Base-by-base conservation (phyloP, 2,797 vertebrate species). In the Falco biarmicus region DNA sequence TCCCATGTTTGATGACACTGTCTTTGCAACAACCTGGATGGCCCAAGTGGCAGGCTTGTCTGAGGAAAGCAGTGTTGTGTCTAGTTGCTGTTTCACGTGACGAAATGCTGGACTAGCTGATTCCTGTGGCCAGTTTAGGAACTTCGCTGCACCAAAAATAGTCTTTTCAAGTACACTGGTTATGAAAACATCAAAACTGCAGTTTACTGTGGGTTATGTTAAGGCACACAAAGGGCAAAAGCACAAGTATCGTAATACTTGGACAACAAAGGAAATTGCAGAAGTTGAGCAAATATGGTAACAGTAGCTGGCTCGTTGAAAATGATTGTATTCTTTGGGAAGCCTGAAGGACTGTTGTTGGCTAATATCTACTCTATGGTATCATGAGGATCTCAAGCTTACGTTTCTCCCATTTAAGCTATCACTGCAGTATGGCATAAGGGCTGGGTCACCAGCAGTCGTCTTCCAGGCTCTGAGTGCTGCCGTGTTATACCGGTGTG, bases 391-490 rank as follows among this genome's bases (percentile, higher is more conserved):
- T 29, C 61, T 68, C 29, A 18, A 15, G 29, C 63, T 61, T 29
- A 20, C 9, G 1, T n/a, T 37, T 68, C 54, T 53, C 56, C 37
- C 11, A 3, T 61, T 47, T 34, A 14, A 82, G 34, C 43, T 43
- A 1, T 43, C 3, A 1, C 51, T 22, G 48, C 48, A 24, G 48
- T 8, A 18, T 13, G 18, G 29, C 3, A 0, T 31, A 15, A 48
- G n/a, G 26, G 11, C 31, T 22, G 61, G 60, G 28, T 37, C 3
- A 1, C 76, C 32, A 17, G 45, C 45, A 32, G 53, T 14, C 61
- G 75, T 18, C 31, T 54, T 59, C 76, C 41, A 53, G 25, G 12
- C 29, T 61, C 29, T 7, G 8, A 61, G 39, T 3, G 29, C 20
- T 75, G 54, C 29, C 1, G 0, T 22, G n/a, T 31, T 21, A 19